phyloP scores from a whole-genome alignment of 2,797 vertebrate genomes.

The Hydrophis major region DNA sequence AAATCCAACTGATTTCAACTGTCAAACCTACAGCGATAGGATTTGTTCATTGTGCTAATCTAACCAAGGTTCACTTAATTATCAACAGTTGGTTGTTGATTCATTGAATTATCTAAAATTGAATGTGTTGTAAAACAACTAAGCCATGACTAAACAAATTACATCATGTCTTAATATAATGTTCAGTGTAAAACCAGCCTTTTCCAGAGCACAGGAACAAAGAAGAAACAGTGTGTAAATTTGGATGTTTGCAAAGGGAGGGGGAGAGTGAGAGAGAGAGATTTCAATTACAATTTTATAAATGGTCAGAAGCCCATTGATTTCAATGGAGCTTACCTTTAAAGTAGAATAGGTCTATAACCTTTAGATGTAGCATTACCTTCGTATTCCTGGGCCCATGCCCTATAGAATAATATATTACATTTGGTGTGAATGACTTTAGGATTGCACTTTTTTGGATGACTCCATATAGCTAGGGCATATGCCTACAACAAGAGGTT shows the following conservation, averaged over 20 bases:
- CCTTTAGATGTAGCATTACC: background rate
- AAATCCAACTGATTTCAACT: background rate
- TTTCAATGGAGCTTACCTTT: background rate
- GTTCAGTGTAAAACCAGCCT: background rate
- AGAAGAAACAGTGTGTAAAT: background rate
- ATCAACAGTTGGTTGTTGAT: background rate
- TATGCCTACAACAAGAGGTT: background rate
- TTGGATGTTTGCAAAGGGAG: background rate
- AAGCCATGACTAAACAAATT: background rate
- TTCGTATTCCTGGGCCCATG: background rate
- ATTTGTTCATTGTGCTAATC: background rate
- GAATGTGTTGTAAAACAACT: background rate
- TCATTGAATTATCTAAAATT: background rate
- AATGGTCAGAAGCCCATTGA: background rate
- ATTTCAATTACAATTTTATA: background rate
- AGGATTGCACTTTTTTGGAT: background rate
- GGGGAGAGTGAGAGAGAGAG: too few species aligned
- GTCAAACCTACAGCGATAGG: background rate
- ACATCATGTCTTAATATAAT: background rate
- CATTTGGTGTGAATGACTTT: background rate
- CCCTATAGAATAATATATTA: background rate
- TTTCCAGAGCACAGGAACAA: background rate
- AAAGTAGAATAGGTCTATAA: background rate
- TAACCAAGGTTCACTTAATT: background rate
- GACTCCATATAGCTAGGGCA: background rate